Conservation (phyloP, 2,888 invertebrate species). For the Phytoseiulus persimilis region DNA sequence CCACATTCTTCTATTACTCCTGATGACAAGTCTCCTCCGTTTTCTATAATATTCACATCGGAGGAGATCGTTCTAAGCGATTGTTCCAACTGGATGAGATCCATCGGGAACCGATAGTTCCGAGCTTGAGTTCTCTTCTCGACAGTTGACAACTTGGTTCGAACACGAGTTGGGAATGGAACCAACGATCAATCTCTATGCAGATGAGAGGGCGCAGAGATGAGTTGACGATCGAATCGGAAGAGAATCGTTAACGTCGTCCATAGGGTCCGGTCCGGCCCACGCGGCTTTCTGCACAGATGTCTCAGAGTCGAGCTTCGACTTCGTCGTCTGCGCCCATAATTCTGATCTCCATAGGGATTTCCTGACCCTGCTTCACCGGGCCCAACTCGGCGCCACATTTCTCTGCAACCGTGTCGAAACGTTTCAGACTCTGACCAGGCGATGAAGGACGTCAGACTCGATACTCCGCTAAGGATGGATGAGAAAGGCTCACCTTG, state of each 20-base stretch:
- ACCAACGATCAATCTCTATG: neutral
- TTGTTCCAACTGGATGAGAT: too few relatives aligned
- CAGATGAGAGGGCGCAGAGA: neutral
- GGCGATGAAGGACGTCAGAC: neutral
- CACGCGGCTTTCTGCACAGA: neutral
- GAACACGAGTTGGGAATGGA: neutral
- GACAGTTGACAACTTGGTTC: neutral
- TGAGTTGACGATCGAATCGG: neutral
- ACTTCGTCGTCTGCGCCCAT: slow-evolving; percentile 14
- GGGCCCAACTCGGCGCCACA: neutral
- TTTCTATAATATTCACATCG: too few relatives aligned
- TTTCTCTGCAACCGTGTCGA: neutral
- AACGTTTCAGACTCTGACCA: neutral
- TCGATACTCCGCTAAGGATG: neutral
- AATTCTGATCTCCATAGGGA: slow-evolving; percentile 13
- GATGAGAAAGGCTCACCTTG: neutral
- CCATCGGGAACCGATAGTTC: too few relatives aligned
- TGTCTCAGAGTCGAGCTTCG: slow-evolving; percentile 19
- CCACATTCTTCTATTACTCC: too few relatives aligned
- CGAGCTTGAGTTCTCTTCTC: neutral
- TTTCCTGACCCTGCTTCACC: neutral
- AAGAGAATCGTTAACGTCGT: neutral
- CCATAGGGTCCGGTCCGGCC: neutral
- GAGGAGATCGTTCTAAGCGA: too few relatives aligned
- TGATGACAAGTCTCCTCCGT: too few relatives aligned